Evolutionary conservation across 2,888 invertebrate genomes (phyloP).

Genomic region (Drosophila colorata): DNA sequence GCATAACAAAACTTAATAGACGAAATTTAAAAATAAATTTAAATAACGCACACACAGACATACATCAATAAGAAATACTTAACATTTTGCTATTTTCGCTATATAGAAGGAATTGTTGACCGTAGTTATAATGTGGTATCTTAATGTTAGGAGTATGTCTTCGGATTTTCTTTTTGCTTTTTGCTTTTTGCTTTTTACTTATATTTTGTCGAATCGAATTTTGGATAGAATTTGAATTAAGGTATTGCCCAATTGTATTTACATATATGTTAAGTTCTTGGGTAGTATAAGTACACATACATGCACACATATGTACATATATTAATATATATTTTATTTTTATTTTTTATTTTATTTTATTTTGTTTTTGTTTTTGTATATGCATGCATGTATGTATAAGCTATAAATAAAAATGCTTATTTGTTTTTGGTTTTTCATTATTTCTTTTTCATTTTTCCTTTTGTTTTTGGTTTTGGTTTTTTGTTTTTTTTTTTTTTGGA

Average conservation of each 20-base stretch:
- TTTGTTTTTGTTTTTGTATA: background rate
- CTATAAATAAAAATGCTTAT: conserved; percentile 64
- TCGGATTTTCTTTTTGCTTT: background rate
- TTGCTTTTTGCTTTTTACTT: background rate
- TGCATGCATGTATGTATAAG: conserved; percentile 23
- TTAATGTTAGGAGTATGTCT: conserved; percentile 20
- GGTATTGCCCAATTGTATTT: conserved; percentile 23
- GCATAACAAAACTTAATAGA: conserved; percentile 6
- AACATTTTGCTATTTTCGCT: conserved; percentile 31
- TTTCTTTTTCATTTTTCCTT: conserved; percentile 8
- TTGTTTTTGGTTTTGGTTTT: conserved; percentile 8
- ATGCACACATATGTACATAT: background rate
- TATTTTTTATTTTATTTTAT: background rate
- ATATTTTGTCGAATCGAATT: background rate
- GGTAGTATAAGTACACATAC: conserved; percentile 8
- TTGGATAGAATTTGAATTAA: conserved; percentile 1
- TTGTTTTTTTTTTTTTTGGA: conserved; percentile 26
- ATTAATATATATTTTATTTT: background rate
- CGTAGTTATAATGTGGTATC: conserved; percentile 19
- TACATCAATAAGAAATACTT: conserved; percentile 7
- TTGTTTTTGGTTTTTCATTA: conserved; percentile 33
- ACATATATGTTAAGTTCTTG: conserved; percentile 15
- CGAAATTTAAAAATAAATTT: background rate
- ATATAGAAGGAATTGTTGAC: conserved; percentile 48
- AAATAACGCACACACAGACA: conserved; percentile 10